Base-by-base conservation (phyloP, 1,140 invertebrate genomes). In the Bombyx mandarina region DNA sequence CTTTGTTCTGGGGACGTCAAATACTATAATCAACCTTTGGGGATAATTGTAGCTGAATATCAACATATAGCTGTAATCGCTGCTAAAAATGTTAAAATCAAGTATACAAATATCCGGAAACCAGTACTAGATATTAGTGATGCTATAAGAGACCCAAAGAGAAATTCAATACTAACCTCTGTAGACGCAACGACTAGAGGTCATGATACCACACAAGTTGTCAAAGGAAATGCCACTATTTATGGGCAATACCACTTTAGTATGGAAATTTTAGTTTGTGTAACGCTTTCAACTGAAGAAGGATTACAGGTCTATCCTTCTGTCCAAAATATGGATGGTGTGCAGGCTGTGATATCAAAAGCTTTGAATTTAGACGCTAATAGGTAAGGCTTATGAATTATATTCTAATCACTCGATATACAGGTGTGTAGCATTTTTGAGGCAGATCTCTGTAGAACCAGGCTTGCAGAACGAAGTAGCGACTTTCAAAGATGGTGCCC, bases 1-100 rank as follows among this genome's bases (percentile, higher is more conserved):
- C 79, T 91, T 57, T 89, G 87, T 57, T 63, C 68, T 53, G 77
- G 75, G 2, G 66, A 71, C 7, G 89, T 95, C 0, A 75, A 85
- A 43, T 93, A 90, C 71, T 92, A 92, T 49, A 91, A 92, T 12
- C 94, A 96, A 73, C 90, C 93, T 0, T 66, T 94, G 2, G 95
- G 93, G 0, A 75, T 96, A 5, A 83, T 96, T 3, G 90, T 93
- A 1, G 94, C 93, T 1, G 75, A 90, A 48, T 91, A 86, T 50
- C 82, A 91, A 57, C 69, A 87, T 10, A 65, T 90, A 57, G 93
- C 93, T 6, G 82, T 91, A 9, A 82, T 89, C 45, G 93, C 92
- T 7, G 89, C 91, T 1, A 89, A 90, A 62, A 76, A 90, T 60
- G 92, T 96, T 4, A 88, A 91, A 73, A 82, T 95, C 22, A 89